Evolutionary conservation across 2,113 vertebrate species (phyloP).

Genomic region (Pedionomus torquatus): DNA sequence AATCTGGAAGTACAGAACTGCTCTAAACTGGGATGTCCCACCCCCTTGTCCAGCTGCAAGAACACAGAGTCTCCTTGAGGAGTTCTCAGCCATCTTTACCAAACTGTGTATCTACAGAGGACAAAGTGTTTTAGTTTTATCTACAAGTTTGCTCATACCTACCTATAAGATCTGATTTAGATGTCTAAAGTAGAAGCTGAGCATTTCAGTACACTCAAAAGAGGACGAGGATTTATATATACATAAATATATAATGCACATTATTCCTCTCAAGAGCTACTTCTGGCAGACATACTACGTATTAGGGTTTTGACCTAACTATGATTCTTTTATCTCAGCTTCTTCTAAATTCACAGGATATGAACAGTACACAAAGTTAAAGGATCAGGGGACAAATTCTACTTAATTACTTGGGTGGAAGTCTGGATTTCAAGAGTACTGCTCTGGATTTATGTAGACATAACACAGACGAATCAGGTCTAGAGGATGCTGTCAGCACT

Average conservation of each 20-base stretch:
- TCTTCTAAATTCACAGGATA: not conserved
- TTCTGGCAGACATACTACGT: not conserved
- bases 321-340: not conserved
- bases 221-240: not conserved
- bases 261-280: not conserved
- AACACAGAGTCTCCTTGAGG: rapidly evolving
- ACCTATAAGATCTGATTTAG: not conserved
- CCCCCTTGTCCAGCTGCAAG: rapidly evolving
- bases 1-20: not conserved
- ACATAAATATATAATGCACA: not conserved
- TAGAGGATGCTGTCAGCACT: not conserved
- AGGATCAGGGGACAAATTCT: not conserved
- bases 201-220: not conserved
- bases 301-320: not conserved
- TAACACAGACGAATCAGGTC: not conserved
- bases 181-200: not conserved
- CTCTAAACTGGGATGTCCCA: not conserved
- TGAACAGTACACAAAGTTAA: not conserved
- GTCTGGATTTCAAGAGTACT: not conserved
- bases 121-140: not conserved
- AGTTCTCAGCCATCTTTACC: not conserved
- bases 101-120: not conserved
- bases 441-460: not conserved
- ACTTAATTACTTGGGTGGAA: not conserved
- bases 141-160: not conserved